Evolutionary conservation across 2,797 vertebrate genomes (phyloP).

Genomic region (Philypnodon macrostomus): DNA sequence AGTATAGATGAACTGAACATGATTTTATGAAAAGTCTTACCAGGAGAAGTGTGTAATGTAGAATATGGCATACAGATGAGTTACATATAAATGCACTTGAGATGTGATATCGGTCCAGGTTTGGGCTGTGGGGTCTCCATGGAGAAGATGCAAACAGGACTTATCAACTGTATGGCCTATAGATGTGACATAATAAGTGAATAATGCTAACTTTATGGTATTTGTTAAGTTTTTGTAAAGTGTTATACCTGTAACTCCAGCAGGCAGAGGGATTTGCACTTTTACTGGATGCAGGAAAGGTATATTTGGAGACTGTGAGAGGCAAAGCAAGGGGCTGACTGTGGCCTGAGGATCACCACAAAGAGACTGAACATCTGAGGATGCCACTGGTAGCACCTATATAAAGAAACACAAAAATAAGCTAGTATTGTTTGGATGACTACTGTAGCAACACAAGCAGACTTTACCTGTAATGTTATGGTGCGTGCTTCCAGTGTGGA

Average conservation of each 20-base stretch:
- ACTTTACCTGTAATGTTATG: slow-evolving; percentile 85
- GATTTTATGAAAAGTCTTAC: slow-evolving; percentile 77
- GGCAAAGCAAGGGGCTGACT: slow-evolving; percentile 84
- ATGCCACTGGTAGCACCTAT: slow-evolving; percentile 84
- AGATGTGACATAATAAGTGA: slow-evolving; percentile 3
- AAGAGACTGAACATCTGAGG: slow-evolving; percentile 74
- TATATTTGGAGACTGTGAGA: slow-evolving; percentile 81
- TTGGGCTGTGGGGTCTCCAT: slow-evolving; percentile 80
- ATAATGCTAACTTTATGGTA: slow-evolving; percentile 4
- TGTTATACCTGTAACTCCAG: slow-evolving; percentile 83
- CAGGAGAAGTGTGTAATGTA: slow-evolving; percentile 93
- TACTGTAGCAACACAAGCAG: neutral
- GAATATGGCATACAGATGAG: slow-evolving; percentile 90
- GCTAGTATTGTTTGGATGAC: neutral
- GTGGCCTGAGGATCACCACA: slow-evolving; percentile 70
- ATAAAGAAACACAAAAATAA: neutral
- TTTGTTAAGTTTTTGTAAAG: neutral
- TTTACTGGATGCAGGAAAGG: slow-evolving; percentile 87
- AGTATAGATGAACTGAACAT: no score
- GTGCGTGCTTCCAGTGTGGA: slow-evolving; percentile 80
- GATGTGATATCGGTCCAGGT: slow-evolving; percentile 91
- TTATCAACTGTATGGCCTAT: slow-evolving; percentile 85
- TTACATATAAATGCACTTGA: slow-evolving; percentile 85
- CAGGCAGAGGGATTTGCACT: slow-evolving; percentile 90
- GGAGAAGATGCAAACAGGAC: slow-evolving; percentile 84